A percentile compares a stretch with the other conserved stretches of the same genome.
phyloP scores from a whole-genome alignment of 2,888 invertebrate genomes.

The Scrobipalpa costella region DNA sequence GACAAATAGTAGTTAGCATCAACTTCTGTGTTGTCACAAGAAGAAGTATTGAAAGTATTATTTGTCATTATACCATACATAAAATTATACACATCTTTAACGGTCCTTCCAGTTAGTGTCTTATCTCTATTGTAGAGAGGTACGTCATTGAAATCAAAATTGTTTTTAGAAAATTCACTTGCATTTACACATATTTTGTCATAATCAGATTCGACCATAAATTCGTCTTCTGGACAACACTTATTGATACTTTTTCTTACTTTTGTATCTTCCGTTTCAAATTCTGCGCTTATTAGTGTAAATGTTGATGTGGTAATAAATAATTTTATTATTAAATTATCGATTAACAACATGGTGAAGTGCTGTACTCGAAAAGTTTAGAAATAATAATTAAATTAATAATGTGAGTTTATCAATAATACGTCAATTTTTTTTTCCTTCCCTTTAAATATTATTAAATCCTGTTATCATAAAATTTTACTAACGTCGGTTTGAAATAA shows the following conservation, averaged over 20 bases:
- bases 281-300: too few relatives aligned
- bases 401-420: too few relatives aligned
- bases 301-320: too few relatives aligned
- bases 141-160: background rate
- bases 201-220: background rate
- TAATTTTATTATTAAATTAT: background rate
- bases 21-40: background rate
- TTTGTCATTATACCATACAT: background rate
- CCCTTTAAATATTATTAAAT: too few relatives aligned
- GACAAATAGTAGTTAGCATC: too few relatives aligned
- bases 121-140: conserved; percentile 4
- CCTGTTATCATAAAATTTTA: too few relatives aligned
- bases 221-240: background rate
- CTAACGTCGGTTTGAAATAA: too few relatives aligned
- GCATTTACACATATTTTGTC: background rate
- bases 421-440: too few relatives aligned
- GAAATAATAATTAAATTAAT: too few relatives aligned
- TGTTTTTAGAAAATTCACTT: background rate
- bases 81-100: background rate
- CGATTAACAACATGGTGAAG: background rate
- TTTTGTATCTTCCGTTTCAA: background rate
- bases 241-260: background rate
- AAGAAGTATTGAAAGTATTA: background rate
- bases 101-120: background rate
- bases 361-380: too few relatives aligned